These are phyloP conservation scores for Lanistes nyassanus DNA, from an alignment of 1,140 invertebrate genomes.

Conservation along the genomic window DNA sequence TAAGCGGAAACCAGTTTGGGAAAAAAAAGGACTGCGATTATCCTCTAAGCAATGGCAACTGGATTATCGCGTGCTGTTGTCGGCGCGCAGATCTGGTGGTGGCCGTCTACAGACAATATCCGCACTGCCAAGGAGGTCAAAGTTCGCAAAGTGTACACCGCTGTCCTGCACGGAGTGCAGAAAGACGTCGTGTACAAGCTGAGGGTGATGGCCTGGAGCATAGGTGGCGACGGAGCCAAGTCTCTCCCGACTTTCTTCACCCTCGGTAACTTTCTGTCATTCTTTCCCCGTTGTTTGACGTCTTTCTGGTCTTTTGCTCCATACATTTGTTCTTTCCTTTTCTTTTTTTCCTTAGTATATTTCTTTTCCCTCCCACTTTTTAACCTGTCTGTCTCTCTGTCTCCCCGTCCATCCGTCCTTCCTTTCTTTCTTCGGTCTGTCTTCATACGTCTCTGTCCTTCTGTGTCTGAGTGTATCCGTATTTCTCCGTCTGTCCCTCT, in stretches of 20 bases:
- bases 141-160: constrained; percentile 33
- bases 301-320: not conserved
- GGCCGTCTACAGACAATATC: constrained; percentile 30
- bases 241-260: constrained; percentile 49
- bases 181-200: constrained; percentile 43
- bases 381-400: too few relatives aligned
- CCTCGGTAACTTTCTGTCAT: constrained; percentile 25
- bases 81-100: constrained; percentile 30
- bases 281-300: not conserved
- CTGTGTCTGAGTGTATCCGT: too few relatives aligned
- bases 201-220: constrained; percentile 38
- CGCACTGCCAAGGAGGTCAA: constrained; percentile 22
- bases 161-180: constrained; percentile 41
- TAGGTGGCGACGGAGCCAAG: constrained; percentile 50
- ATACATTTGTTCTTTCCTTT: not conserved
- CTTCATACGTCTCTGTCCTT: too few relatives aligned
- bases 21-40: too few relatives aligned
- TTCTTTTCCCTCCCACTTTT: too few relatives aligned
- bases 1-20: too few relatives aligned
- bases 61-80: not conserved
- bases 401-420: too few relatives aligned
- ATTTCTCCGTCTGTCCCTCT: too few relatives aligned
- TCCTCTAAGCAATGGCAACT: too few relatives aligned
- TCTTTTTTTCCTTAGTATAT: too few relatives aligned
- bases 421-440: too few relatives aligned